Base-by-base conservation (phyloP, 1,140 invertebrate genomes). In the Paralvinella palmiformis region DNA sequence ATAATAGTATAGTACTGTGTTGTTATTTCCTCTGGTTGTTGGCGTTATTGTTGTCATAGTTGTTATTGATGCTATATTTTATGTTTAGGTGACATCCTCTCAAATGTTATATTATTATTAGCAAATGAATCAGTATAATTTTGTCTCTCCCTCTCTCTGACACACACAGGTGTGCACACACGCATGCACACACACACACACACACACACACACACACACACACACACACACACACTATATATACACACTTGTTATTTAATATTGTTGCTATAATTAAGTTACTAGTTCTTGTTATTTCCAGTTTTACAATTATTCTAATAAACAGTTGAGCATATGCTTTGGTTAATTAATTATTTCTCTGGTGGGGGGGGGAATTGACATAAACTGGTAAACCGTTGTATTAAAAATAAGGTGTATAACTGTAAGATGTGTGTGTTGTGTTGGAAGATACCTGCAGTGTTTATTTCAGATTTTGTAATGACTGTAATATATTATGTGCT, bases 221-320 rank as follows among this genome's bases (percentile, higher is more conserved):
- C 44, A 48, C 44, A 71, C 61, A 48, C 44, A 48, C 2, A 10
- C 44, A 48, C 44, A 48, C 44, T 15, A 15, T 13, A 15, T 44
- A 15, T 44, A 13, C 13, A 44, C 37, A 15, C n/a, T 15, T 13
- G n/a, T 44, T 0, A 5, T 50, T 22, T 22, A 6, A 50, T 15
- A 17, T 22, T 50, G 27, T 7, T 50, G 20, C 27, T 7, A 6
- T 6, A 27, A 50, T n/a, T 27, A 50, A 17, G 45, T 50, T 50
- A 17, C 5, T 17, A n/a, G n/a, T 27, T 4, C 4, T 29, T 52
- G 48, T 10, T 22, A 52, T 52, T 10, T 52, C 17, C 31, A 22
- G 48, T 5, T 1, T 48, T 48, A 24, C 4, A 15, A 48, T 52
- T 20, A n/a, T 10, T 52, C 6, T 20, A n/a, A 22, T 52, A 52